These are phyloP conservation scores for Drosophila ustulata DNA, from an alignment of 2,888 invertebrate species.

Conservation along the genomic window DNA sequence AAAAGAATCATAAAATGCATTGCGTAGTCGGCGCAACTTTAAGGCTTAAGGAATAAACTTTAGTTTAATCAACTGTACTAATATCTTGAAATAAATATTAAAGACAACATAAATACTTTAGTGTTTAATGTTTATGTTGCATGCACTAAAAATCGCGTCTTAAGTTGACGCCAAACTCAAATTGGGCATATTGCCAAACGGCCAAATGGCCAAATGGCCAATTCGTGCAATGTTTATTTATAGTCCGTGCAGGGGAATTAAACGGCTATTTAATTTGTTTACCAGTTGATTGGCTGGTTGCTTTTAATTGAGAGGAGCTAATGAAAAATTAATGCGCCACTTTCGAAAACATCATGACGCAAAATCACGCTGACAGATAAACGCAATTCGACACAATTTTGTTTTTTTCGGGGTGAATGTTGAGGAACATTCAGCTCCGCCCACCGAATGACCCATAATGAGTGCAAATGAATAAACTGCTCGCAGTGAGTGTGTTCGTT, in stretches of 20 bases:
- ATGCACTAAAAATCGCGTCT: not conserved
- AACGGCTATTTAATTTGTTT: constrained; percentile 53
- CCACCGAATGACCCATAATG: constrained; percentile 42
- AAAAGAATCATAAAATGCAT: too few species aligned
- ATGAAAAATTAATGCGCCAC: constrained; percentile 52
- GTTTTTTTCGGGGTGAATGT: not conserved
- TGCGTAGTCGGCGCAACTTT: too few species aligned
- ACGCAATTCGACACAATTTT: constrained; percentile 54
- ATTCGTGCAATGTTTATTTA: constrained; percentile 41
- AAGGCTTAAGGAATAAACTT: not conserved
- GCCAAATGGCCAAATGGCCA: constrained; percentile 43
- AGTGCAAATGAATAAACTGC: constrained; percentile 10
- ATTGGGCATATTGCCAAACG: constrained; percentile 44
- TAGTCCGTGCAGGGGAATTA: constrained; percentile 37
- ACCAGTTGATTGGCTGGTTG: constrained; percentile 34
- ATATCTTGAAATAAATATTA: not conserved
- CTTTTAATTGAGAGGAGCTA: constrained; percentile 50
- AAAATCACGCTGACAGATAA: constrained; percentile 45
- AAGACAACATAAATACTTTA: not conserved
- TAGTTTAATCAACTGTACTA: not conserved
- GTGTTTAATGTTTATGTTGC: not conserved
- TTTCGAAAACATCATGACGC: constrained; percentile 33
- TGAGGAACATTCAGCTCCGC: constrained; percentile 17
- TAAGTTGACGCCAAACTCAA: constrained; percentile 10
- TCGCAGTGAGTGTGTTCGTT: constrained; percentile 41